Evolutionary conservation across 2,797 vertebrate species (phyloP).

Genomic region (Masticophis lateralis): DNA sequence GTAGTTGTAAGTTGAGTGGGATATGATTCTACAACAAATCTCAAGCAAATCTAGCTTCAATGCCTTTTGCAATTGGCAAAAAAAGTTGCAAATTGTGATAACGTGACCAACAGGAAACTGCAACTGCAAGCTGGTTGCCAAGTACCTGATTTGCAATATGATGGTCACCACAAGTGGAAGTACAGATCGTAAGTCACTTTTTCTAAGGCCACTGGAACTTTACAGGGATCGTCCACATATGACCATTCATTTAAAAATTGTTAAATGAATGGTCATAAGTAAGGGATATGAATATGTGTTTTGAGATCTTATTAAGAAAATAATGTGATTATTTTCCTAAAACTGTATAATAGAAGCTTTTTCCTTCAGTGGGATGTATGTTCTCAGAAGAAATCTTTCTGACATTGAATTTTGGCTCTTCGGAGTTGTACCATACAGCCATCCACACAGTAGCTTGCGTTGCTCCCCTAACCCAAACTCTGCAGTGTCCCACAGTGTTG

Average conservation of each 20-base stretch:
- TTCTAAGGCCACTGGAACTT: neutral
- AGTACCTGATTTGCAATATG: neutral
- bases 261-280: neutral
- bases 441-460: neutral
- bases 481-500: neutral
- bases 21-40: neutral
- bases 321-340: neutral
- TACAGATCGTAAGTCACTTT: neutral
- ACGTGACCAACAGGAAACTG: neutral
- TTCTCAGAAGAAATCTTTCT: neutral
- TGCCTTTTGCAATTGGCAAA: neutral
- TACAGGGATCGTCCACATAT: neutral
- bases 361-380: neutral
- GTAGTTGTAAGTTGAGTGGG: neutral
- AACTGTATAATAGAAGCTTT: neutral
- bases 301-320: neutral
- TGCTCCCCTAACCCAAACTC: neutral
- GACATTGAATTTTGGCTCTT: neutral
- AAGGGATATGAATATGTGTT: neutral
- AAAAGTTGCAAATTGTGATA: neutral
- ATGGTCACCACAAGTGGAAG: neutral
- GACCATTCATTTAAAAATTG: neutral
- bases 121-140: neutral
- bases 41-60: neutral
- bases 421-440: neutral